Conservation (phyloP, 1,140 invertebrate genomes). For the Papilio helenus region DNA sequence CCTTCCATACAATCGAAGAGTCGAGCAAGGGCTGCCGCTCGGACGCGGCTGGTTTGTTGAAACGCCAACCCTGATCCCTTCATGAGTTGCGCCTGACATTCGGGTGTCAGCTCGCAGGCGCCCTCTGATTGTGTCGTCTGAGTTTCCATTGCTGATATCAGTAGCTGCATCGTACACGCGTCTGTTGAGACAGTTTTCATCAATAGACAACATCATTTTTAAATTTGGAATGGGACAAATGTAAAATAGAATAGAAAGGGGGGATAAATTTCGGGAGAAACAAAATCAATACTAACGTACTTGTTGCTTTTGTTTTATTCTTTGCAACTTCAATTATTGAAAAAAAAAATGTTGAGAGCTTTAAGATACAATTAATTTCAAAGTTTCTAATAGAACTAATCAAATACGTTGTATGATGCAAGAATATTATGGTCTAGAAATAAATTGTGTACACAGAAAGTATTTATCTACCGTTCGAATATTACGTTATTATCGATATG, state of each 20-base stretch:
- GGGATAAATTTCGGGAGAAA: too few relatives aligned
- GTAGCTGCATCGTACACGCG: conserved; percentile 73
- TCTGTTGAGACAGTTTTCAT: conserved; percentile 48
- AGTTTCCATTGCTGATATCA: conserved; percentile 73
- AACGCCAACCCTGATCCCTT: conserved; percentile 70
- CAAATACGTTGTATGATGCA: neutral
- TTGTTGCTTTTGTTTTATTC: too few relatives aligned
- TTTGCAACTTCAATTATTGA: neutral
- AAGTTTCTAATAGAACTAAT: neutral
- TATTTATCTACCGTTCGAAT: conserved; percentile 9
- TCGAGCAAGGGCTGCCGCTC: conserved; percentile 61
- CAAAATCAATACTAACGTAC: too few relatives aligned
- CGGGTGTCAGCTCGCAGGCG: conserved; percentile 66
- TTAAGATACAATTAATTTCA: neutral
- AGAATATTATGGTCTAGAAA: neutral
- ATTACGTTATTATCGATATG: conserved; percentile 18
- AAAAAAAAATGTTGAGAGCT: neutral
- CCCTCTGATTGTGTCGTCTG: conserved; percentile 67
- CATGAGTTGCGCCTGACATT: conserved; percentile 68
- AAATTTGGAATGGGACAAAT: neutral
- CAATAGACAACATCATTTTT: neutral
- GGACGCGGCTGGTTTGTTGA: conserved; percentile 72
- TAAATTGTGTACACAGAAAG: conserved; percentile 19
- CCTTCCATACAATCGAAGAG: conserved; percentile 73
- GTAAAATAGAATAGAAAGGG: too few relatives aligned